A percentile compares a stretch with the other conserved stretches of the same genome.
phyloP scores from a whole-genome alignment of 2,888 invertebrate genomes.

The Caenorhabditis afra region DNA sequence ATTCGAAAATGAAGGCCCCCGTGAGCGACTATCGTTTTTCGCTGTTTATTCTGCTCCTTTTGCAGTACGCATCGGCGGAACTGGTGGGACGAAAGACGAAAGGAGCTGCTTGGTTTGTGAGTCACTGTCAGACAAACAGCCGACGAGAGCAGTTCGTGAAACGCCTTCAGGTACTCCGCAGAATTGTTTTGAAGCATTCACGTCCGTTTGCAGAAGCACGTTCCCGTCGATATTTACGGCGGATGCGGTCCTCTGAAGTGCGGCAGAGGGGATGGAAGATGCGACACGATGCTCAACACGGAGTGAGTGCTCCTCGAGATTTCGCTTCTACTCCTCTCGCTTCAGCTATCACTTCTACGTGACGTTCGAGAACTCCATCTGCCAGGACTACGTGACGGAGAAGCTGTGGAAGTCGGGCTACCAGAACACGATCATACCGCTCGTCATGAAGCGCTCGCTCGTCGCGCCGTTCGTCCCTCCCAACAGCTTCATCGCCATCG shows the following conservation, averaged over 20 bases:
- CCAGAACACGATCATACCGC: conserved; percentile 72
- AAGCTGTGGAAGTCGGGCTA: conserved; percentile 80
- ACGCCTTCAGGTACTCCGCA: conserved; percentile 67
- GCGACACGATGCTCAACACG: conserved; percentile 72
- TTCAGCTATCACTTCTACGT: conserved; percentile 78
- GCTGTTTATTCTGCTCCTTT: no score
- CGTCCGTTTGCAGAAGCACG: conserved; percentile 55
- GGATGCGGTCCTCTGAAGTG: conserved; percentile 75
- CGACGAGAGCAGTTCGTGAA: conserved; percentile 70
- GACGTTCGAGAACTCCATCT: conserved; percentile 79
- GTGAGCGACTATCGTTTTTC: conserved; percentile 23
- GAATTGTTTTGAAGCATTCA: neutral
- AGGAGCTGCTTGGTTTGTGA: conserved; percentile 77
- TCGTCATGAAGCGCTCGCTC: conserved; percentile 76
- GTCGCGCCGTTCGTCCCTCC: conserved; percentile 80
- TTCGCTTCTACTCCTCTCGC: no score
- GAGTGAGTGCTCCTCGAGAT: conserved; percentile 63
- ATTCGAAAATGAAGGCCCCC: conserved; percentile 35
- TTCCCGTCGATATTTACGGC: conserved; percentile 78
- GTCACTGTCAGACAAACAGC: conserved; percentile 76
- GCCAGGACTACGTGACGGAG: conserved; percentile 80
- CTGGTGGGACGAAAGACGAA: conserved; percentile 70
- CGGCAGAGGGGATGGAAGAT: conserved; percentile 65
- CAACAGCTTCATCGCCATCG: conserved; percentile 82
- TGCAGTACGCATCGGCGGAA: conserved; percentile 40